Percentiles rank a stretch among this genome's conserved stretches.
phyloP scores from a whole-genome alignment of 1,140 invertebrate species.

The Brachionus rubens region DNA sequence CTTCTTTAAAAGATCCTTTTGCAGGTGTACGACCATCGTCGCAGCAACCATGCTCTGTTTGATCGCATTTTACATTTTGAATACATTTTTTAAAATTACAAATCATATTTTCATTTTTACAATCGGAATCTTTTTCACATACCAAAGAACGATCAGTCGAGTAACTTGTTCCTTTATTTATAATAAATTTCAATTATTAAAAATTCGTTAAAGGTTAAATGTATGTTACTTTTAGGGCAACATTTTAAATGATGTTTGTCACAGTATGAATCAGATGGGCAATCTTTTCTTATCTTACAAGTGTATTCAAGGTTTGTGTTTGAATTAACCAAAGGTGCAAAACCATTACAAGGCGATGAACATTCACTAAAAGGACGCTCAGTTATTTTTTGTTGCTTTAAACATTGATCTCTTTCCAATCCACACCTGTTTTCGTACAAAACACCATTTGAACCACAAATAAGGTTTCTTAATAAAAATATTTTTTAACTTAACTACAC shows the following conservation, averaged over 20 bases:
- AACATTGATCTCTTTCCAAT: conserved; percentile 15
- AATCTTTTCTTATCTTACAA: conserved; percentile 77
- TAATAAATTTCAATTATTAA: neutral
- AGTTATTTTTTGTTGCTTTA: conserved; percentile 68
- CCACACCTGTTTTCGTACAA: conserved; percentile 25
- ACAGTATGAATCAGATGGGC: conserved; percentile 65
- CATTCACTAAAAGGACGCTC: conserved; percentile 55
- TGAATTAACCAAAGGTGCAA: conserved; percentile 70
- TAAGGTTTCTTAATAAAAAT: conserved; percentile 26
- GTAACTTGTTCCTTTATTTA: neutral
- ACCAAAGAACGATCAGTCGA: neutral
- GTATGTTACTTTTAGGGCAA: neutral
- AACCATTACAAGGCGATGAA: conserved; percentile 75
- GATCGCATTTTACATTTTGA: neutral
- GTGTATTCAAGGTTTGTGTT: conserved; percentile 72
- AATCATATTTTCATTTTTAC: neutral
- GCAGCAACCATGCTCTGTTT: conserved; percentile 35
- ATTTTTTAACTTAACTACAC: conserved; percentile 49
- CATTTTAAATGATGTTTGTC: conserved; percentile 5
- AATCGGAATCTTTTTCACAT: neutral
- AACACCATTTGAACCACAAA: conserved; percentile 39
- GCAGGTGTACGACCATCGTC: conserved; percentile 1
- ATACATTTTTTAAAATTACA: conserved; percentile 24
- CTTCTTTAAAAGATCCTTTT: neutral
- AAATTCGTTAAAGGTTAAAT: neutral